Conservation (phyloP, 2,888 invertebrate genomes). For the Chouioia cunea region DNA sequence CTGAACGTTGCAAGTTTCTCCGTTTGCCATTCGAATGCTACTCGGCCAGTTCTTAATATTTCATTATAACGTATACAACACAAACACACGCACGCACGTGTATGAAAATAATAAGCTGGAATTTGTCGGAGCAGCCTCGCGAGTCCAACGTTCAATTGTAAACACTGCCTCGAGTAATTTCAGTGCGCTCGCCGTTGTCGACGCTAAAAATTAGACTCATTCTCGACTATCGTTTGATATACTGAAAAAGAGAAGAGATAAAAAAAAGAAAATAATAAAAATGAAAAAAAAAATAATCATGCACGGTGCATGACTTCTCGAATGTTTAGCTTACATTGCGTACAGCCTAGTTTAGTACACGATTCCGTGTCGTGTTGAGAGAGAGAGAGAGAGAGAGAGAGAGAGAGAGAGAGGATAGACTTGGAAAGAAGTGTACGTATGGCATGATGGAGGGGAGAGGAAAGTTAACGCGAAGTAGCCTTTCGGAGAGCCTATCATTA, state of each 20-base stretch:
- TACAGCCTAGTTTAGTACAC: too few species aligned
- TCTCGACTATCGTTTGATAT: constrained; percentile 21
- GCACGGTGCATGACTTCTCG: too few species aligned
- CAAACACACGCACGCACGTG: too few species aligned
- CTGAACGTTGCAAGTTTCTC: constrained; percentile 16
- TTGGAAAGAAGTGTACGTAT: too few species aligned
- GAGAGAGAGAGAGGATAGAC: constrained; percentile 25
- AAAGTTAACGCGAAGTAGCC: constrained; percentile 51
- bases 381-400: constrained; percentile 17
- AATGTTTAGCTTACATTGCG: too few species aligned
- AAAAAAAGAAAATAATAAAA: too few species aligned
- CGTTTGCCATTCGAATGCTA: not conserved
- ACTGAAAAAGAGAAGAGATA: too few species aligned
- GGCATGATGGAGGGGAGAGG: too few species aligned
- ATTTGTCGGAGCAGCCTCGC: constrained; percentile 59
- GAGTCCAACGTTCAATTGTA: constrained; percentile 15
- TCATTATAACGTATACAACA: constrained; percentile 67
- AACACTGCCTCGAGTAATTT: not conserved
- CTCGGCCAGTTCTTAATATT: constrained; percentile 57
- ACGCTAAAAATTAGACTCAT: constrained; percentile 38
- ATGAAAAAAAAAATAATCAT: too few species aligned
- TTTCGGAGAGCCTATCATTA: constrained; percentile 64
- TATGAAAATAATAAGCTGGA: constrained; percentile 67
- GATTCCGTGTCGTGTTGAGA: too few species aligned
- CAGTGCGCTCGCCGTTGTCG: not conserved